Conservation (phyloP, 2,113 vertebrate species). For the Charadrius vociferus region DNA sequence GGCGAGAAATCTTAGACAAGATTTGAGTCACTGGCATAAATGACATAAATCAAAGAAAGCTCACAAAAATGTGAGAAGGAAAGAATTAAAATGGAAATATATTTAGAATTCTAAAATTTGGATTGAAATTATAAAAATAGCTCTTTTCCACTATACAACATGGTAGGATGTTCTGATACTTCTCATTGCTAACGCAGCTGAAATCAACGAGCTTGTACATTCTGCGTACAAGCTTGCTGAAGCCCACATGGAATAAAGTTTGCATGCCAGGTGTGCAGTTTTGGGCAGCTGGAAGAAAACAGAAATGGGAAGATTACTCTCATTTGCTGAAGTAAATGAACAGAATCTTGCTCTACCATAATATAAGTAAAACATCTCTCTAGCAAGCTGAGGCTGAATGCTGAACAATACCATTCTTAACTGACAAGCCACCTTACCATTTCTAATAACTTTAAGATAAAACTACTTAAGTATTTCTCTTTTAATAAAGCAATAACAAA, state of each 20-base stretch:
- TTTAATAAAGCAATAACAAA: background rate
- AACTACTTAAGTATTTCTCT: background rate
- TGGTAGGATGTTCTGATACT: background rate
- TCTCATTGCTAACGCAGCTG: background rate
- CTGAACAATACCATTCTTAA: background rate
- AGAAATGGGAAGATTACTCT: background rate
- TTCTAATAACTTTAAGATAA: background rate
- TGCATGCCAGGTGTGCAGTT: background rate
- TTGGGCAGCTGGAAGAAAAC: background rate
- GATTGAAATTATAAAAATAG: background rate
- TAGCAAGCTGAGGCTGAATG: background rate
- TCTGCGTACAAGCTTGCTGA: background rate
- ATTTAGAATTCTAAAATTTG: background rate
- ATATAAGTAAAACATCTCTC: background rate
- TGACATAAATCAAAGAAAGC: background rate
- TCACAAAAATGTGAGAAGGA: background rate
- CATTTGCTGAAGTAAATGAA: background rate
- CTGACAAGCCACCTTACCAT: background rate
- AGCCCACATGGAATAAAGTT: background rate
- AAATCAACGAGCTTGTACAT: background rate
- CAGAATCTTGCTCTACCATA: background rate
- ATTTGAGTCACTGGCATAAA: background rate
- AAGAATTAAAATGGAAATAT: background rate
- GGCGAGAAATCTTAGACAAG: background rate
- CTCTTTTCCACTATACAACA: background rate